Evolutionary conservation across 2,888 invertebrate species (phyloP).

Genomic region (Cheilosia pagana): DNA sequence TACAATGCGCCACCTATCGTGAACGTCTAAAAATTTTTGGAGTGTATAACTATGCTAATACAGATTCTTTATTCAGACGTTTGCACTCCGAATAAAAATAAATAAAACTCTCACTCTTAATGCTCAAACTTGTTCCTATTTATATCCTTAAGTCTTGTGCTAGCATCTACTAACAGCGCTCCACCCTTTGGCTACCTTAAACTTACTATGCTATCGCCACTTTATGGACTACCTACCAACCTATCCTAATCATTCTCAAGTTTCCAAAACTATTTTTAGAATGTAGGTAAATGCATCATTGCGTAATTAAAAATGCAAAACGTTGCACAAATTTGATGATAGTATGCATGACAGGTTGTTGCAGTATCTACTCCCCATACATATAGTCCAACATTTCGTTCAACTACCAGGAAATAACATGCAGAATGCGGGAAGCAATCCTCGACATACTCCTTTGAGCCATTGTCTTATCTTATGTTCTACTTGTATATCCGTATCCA

Average conservation of each 20-base stretch:
- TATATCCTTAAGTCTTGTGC: too few species aligned
- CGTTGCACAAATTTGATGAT: constrained; percentile 46
- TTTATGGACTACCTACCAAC: background rate
- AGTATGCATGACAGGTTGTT: constrained; percentile 13
- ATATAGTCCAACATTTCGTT: constrained; percentile 15
- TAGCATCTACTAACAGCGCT: too few species aligned
- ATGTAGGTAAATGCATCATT: background rate
- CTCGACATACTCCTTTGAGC: constrained; percentile 23
- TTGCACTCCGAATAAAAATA: too few species aligned
- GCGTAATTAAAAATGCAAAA: constrained; percentile 50
- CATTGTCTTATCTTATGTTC: constrained; percentile 12
- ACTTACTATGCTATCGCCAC: background rate
- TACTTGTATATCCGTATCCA: constrained; percentile 21
- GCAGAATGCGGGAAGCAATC: constrained; percentile 10
- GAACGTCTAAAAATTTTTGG: too few species aligned
- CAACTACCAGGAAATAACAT: constrained; percentile 24
- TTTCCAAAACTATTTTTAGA: background rate
- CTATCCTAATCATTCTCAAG: background rate
- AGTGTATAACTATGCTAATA: too few species aligned
- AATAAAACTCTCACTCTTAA: too few species aligned
- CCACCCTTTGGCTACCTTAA: too few species aligned
- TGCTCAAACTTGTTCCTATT: too few species aligned
- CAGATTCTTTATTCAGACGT: too few species aligned
- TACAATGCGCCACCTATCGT: too few species aligned
- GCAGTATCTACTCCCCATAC: background rate